Evolutionary conservation across 2,797 vertebrate genomes (phyloP).

Genomic region (Erethizon dorsatum): DNA sequence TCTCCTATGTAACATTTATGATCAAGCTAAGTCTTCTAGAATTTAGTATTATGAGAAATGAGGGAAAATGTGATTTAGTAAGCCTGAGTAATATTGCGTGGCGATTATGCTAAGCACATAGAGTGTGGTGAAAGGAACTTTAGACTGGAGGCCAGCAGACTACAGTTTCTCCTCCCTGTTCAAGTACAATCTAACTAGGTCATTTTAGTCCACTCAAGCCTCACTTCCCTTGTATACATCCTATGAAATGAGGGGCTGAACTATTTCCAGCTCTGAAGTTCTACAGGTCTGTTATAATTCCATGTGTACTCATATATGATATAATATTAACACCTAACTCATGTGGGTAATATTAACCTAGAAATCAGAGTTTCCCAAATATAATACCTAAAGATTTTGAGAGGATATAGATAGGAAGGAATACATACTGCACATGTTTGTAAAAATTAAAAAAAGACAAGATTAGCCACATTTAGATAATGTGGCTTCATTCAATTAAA

Average conservation of each 20-base stretch:
- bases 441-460: not conserved
- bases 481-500: slow-evolving; percentile 41
- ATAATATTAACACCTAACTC: not conserved
- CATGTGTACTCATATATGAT: not conserved
- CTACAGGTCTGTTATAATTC: not conserved
- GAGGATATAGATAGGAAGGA: not conserved
- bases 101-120: slow-evolving; percentile 11
- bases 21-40: slow-evolving; percentile 66
- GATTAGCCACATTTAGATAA: slow-evolving; percentile 34
- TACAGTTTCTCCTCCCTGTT: not conserved
- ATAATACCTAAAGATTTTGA: not conserved
- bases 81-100: not conserved
- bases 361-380: slow-evolving; percentile 40
- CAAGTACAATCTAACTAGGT: not conserved
- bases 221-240: not conserved
- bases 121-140: not conserved
- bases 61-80: not conserved
- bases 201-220: not conserved
- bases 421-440: not conserved
- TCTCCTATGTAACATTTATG: slow-evolving; percentile 54
- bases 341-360: not conserved
- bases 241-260: not conserved
- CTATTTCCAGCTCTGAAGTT: not conserved
- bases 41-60: slow-evolving; percentile 58
- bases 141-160: not conserved